Conservation (phyloP, 2,113 vertebrate species). For the Nansenia antarctica region DNA sequence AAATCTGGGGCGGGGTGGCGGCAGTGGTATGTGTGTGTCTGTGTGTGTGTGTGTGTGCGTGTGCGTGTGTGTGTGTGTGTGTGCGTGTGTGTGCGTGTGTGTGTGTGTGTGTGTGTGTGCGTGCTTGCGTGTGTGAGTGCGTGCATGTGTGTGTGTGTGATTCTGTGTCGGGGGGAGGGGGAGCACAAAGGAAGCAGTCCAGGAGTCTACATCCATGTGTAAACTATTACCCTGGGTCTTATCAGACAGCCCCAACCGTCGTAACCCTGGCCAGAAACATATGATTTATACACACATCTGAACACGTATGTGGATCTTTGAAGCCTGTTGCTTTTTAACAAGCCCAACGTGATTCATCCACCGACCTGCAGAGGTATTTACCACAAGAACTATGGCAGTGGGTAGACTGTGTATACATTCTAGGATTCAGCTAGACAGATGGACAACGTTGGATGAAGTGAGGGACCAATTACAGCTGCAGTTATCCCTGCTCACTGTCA, state of each 20-base stretch:
- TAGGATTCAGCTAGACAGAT: background rate
- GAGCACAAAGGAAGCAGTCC: constrained; percentile 17
- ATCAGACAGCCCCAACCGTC: constrained; percentile 22
- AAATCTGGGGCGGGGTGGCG: constrained; percentile 10
- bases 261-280: background rate
- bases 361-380: background rate
- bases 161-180: background rate
- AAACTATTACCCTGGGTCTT: constrained; percentile 41
- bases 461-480: background rate
- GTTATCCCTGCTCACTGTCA: background rate
- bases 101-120: too few species aligned
- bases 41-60: background rate
- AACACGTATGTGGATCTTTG: constrained; percentile 1
- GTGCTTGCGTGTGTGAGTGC: too few species aligned
- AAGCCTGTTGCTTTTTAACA: constrained; percentile 4
- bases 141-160: too few species aligned
- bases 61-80: background rate
- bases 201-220: constrained; percentile 28
- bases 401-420: background rate
- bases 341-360: background rate
- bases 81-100: too few species aligned
- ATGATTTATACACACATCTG: constrained; percentile 21
- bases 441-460: background rate
- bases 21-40: background rate
- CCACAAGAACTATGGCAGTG: background rate